phyloP scores from a whole-genome alignment of 2,797 vertebrate genomes.

The Pantherophis vulpinus region DNA sequence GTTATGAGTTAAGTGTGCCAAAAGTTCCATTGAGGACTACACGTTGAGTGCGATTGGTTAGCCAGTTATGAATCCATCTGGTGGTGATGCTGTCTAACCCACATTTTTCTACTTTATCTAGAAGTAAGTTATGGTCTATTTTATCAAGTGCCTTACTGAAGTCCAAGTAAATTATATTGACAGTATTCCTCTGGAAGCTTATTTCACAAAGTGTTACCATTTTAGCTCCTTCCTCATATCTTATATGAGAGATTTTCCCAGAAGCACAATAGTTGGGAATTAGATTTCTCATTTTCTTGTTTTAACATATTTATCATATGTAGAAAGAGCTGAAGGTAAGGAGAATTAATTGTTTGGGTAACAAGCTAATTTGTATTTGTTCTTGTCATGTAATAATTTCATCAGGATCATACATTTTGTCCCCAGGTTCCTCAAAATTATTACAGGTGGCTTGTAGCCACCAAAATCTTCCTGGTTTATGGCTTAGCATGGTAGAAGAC shows the following conservation, averaged over 20 bases:
- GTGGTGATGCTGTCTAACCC: too few species aligned
- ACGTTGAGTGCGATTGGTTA: too few species aligned
- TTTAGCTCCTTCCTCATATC: background rate
- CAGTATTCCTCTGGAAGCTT: background rate
- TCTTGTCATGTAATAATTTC: background rate
- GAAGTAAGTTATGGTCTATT: too few species aligned
- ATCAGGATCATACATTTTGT: background rate
- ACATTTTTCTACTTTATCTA: too few species aligned
- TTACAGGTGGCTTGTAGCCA: background rate
- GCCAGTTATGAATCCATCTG: too few species aligned
- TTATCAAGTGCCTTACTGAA: too few species aligned
- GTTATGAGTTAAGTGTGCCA: background rate
- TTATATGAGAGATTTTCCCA: background rate
- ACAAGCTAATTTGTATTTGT: background rate
- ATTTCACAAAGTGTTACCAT: background rate
- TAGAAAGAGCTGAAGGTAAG: background rate
- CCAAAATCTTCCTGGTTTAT: background rate
- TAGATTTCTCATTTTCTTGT: background rate
- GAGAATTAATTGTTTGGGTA: background rate
- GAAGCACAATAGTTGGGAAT: background rate
- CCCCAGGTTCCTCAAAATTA: background rate
- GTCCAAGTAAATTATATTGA: too few species aligned
- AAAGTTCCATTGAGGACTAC: too few species aligned
- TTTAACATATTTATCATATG: background rate
- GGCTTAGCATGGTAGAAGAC: background rate